Conservation (phyloP, 2,113 vertebrate genomes). For the Manacus vitellinus region DNA sequence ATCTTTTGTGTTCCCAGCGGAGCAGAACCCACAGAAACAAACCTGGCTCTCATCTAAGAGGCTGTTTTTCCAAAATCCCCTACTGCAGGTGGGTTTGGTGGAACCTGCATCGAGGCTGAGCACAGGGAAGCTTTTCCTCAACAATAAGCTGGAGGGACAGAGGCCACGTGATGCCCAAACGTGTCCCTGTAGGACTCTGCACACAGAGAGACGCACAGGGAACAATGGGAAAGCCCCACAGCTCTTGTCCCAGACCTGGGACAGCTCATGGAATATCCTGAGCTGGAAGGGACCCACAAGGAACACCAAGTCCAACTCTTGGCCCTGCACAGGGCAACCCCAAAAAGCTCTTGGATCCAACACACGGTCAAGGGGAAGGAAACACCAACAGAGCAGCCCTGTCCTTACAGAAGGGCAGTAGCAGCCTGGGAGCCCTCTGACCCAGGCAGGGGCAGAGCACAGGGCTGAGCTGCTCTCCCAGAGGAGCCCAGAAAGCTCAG, state of each 20-base stretch:
- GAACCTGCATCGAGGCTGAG: accelerated
- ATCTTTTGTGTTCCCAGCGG: accelerated
- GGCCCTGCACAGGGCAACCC: not conserved
- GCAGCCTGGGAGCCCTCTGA: not conserved
- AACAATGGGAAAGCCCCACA: accelerated
- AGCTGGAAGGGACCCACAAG: not conserved
- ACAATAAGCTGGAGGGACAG: not conserved
- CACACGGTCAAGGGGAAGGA: not conserved
- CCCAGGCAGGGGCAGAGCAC: not conserved
- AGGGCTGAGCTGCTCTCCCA: not conserved
- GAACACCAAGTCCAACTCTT: not conserved
- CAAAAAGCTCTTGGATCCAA: accelerated
- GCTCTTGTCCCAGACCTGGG: too few relatives aligned
- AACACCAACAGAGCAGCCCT: not conserved
- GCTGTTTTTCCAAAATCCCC: not conserved
- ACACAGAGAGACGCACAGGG: too few relatives aligned
- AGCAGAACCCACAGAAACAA: not conserved
- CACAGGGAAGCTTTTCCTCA: not conserved
- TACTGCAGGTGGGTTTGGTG: not conserved
- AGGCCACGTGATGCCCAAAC: accelerated
- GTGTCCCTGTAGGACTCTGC: accelerated
- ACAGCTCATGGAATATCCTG: not conserved
- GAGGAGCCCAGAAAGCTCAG: not conserved
- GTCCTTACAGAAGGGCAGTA: not conserved
- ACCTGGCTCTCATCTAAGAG: not conserved